Base-by-base conservation (phyloP, 1,140 invertebrate species). In the Sitodiplosis mosellana region DNA sequence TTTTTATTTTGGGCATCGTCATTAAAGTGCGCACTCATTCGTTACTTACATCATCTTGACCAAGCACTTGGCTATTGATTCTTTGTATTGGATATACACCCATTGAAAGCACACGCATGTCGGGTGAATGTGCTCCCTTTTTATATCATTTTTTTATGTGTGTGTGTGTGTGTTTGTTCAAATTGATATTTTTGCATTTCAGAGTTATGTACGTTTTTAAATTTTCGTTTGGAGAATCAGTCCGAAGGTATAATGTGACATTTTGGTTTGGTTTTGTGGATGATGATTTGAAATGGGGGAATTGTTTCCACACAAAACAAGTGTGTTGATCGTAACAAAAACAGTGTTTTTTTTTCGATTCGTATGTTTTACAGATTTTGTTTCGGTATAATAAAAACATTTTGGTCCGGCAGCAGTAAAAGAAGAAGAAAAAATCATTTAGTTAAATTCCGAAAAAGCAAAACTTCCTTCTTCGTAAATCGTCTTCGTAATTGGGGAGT, bases 121-220 rank as follows among this genome's bases (percentile, higher is more conserved):
- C 84, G 66, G 86, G 85, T 65, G 86, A 88, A 64, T 83, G 82
- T 59, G 82, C 77, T 68, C 86, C 86, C 85, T 89, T 43, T n/a
- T 48, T 22, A 40, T 48, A 22, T 49, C 17, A 37, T 33, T 42
- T 21, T 43, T 43, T 34, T 27, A 48, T n/a, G n/a, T n/a, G n/a
- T n/a, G n/a, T n/a, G n/a, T n/a, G n/a, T n/a, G n/a, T n/a, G n/a
- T 20, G 11, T 48, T 49, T 46, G 15, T 36, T 44, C 42, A 46
- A 34, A 12, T 37, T 37, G 20, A 46, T 46, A 33, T 33, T 15
- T 17, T 38, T 38, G 17, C n/a, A n/a, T n/a, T 38, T 14, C 36
- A 14, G 12, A 38, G 5, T 3, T 6, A n/a, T 38, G 17, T 38
- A n/a, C 12, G 36, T 38, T 38, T 38, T n/a, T 38, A 5, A 5